Evolutionary conservation across 1,140 invertebrate species (phyloP).

Genomic region (Drosophila tropicalis): DNA sequence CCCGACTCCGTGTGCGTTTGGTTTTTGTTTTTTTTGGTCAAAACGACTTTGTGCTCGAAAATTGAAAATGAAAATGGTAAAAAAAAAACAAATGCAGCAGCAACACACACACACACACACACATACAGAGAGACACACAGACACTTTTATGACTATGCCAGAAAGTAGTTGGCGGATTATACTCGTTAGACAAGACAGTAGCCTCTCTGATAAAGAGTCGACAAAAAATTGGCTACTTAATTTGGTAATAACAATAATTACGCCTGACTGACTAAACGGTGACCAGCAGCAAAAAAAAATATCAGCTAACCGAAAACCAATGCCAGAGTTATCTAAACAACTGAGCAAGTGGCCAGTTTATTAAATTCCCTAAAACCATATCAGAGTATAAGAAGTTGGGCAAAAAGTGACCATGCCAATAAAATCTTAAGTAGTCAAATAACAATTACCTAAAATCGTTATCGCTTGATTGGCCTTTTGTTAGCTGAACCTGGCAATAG

Average conservation of each 20-base stretch:
- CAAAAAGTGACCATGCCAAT: conserved; percentile 14
- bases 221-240: conserved; percentile 79
- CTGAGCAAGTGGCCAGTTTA: conserved; percentile 52
- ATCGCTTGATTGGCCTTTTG: neutral
- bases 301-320: neutral
- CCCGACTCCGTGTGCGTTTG: conserved; percentile 17
- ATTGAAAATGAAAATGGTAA: conserved; percentile 71
- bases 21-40: conserved; percentile 67
- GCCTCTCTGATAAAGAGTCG: conserved; percentile 64
- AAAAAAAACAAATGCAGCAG: conserved; percentile 6
- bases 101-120: conserved; percentile 15
- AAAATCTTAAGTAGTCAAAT: conserved; percentile 21
- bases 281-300: conserved; percentile 52
- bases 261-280: conserved; percentile 78
- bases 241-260: conserved; percentile 82
- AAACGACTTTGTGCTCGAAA: conserved; percentile 73
- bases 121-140: conserved; percentile 27
- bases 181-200: conserved; percentile 35
- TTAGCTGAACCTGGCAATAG: neutral
- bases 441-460: conserved; percentile 33
- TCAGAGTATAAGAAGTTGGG: conserved; percentile 12
- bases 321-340: conserved; percentile 31
- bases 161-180: conserved; percentile 68
- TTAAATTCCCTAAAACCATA: conserved; percentile 50
- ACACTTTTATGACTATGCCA: conserved; percentile 53